Base-by-base conservation (phyloP, 2,888 invertebrate species). In the Cremastobaeus sp. region DNA sequence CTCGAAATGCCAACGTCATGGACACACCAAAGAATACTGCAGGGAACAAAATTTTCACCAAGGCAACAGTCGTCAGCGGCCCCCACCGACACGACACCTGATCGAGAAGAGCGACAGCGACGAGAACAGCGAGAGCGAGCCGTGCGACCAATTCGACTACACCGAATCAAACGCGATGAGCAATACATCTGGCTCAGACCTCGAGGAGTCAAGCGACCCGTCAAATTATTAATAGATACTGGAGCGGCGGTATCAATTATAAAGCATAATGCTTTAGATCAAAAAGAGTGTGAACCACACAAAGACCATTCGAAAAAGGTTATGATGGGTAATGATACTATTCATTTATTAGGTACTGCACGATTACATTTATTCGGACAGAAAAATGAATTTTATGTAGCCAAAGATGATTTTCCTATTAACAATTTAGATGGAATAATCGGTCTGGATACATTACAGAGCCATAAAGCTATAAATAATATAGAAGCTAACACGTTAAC, bases 131-230 rank as follows among this genome's bases (percentile, higher is more conserved):
- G 20, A 41, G 41, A n/a, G 8, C n/a, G 41, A 41, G 21, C 4
- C 18, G 21, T 15, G 15, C 2, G 47, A 47, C 30, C 28, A 15
- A 5, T 47, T n/a, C 28, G 30, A n/a, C 5, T 47, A 47, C 30
- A 30, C 1, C 14, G 47, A 47, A n/a, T 30, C 0, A 3, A 2
- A 30, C 2, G 47, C 14, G 12, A 47, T 8, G 30, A 47, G 17
- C 47, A 47, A n/a, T 4, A 17, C 17, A 30, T 47, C 15, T 47
- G 47, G 47, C 30, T 47, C 28, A 28, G 47, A 47, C 47, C 47
- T 1, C n/a, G 47, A 47, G 30, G 47, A 30, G 47, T 47, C 4
- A 8, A 4, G 17, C 47, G 47, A 28, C 30, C 47, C 9, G 30
- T 47, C 8, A 47, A 47, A n/a, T 17, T 47, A 1, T 21, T 47